phyloP scores from a whole-genome alignment of 2,797 vertebrate genomes.

The Myotis planiceps region DNA sequence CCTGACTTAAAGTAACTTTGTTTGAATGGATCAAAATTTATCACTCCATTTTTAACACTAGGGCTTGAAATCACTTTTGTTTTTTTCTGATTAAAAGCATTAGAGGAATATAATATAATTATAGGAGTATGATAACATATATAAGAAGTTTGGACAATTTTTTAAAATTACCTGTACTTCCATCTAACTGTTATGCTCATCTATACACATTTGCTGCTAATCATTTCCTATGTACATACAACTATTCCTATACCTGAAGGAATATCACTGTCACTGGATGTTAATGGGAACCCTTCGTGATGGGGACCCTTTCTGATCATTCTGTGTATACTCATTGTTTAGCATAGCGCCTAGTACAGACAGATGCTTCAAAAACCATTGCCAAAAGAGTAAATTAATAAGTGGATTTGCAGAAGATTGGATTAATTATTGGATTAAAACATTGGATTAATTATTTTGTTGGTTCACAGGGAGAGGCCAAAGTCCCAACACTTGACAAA shows the following conservation, averaged over 20 bases:
- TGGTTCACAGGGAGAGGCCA: not conserved
- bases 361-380: conserved; percentile 18
- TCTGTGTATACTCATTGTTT: not conserved
- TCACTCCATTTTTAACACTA: conserved; percentile 44
- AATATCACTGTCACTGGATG: not conserved
- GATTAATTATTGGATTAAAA: not conserved
- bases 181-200: conserved; percentile 12
- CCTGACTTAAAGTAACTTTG: conserved; percentile 11
- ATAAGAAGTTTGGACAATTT: not conserved
- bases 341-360: not conserved
- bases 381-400: conserved; percentile 43
- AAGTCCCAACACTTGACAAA: conserved; percentile 27
- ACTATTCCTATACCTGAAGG: not conserved
- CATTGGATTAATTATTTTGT: not conserved
- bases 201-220: conserved; percentile 9
- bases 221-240: not conserved
- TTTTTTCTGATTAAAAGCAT: conserved; percentile 43
- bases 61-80: not conserved
- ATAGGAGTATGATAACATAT: not conserved
- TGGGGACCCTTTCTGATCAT: not conserved
- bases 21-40: conserved; percentile 33
- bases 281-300: not conserved
- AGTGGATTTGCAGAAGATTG: conserved; percentile 27
- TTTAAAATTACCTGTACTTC: not conserved
- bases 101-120: not conserved